Base-by-base conservation (phyloP, 2,797 vertebrate genomes). In the Anniella stebbinsi region DNA sequence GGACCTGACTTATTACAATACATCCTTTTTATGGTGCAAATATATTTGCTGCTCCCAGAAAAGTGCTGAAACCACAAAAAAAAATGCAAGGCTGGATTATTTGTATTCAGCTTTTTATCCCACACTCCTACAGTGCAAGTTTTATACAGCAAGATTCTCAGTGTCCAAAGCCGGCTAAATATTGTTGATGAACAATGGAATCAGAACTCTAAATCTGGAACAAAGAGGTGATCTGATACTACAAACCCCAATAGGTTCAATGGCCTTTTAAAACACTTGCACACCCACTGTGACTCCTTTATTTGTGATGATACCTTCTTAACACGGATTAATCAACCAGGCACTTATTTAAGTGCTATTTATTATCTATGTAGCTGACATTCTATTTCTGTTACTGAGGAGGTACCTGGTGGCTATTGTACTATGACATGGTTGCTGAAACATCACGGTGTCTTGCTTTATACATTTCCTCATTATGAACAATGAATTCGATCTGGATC, bases 11-110 rank as follows among this genome's bases (percentile, higher is more conserved):
- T 66, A 87, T 78, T 25, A 15, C 30, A n/a, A 66, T 67, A n/a
- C 33, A 67, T 66, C 75, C 18, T 87, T 33, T 87, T 87, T 87
- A 87, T 78, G 60, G 17, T 33, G 30, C 38, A 78, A n/a, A 36
- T 75, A 66, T 76, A 87, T 70, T 72, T 89, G 33, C n/a, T 57
- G n/a, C 70, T 83, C 70, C 54, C 51, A 30, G 41, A 45, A 76
- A 76, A 76, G n/a, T 88, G 69, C 80, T 88, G 70, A 88, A 75
- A 15, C 25, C 45, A 75, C 57, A 75, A 75, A 84, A 54, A 72
- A 41, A 33, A 75, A 33, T 3, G 63, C 60, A 69, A 36, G 6
- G 36, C 66, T 45, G 25, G 33, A 89, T 76, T 83, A 84, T 89
- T 75, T 76, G 70, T 83, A 88, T 72, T 75, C 54, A 83, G 30